Evolutionary conservation across 2,797 vertebrate species (phyloP), one percentile per base, ranked within the genome.

Genomic region (Anabas testudineus): DNA sequence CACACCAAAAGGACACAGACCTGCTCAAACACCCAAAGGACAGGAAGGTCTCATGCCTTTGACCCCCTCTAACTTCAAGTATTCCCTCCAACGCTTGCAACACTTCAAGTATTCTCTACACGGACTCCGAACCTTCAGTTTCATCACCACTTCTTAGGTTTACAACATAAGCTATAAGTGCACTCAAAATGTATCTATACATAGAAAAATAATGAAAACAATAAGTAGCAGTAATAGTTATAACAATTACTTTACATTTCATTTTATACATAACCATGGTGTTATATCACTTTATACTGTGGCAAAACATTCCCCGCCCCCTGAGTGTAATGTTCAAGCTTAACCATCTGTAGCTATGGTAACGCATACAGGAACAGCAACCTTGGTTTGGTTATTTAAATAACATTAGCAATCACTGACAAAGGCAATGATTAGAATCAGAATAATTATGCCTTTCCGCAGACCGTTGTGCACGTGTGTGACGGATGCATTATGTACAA

Each of bases 241-340:
- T 90, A 93, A 88, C 93, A 93, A 92, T 93, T 82, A 90, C 80
- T 88, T 86, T 87, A 86, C 81, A 86, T 85, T 87, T 88, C 43
- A 87, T 92, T 90, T 87, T 91, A 75, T 88, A 91, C 88, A 91
- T 80, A 90, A 74, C 60, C 9, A 82, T 90, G 82, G 88, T 24
- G 28, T 76, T 78, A 49, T 58, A 81, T 83, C 67, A 76, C 67
- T 76, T 67, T 78, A 86, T 81, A 85, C 67, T 71, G 80, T 86
- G 83, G 88, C 86, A 61, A 88, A 82, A 69, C 81, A 71, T 78
- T 83, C 86, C 92, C 86, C 80, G 15, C 77, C 91, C 93, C 93
- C 93, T 93, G 92, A 94, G 93, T 89, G 89, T 90, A 91, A 94
- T 85, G 87, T 94, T 94, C 93, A 94, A 94, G 93, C 94, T 90